Base-by-base conservation (phyloP, 2,113 vertebrate genomes). In the Bagarius yarrelli region DNA sequence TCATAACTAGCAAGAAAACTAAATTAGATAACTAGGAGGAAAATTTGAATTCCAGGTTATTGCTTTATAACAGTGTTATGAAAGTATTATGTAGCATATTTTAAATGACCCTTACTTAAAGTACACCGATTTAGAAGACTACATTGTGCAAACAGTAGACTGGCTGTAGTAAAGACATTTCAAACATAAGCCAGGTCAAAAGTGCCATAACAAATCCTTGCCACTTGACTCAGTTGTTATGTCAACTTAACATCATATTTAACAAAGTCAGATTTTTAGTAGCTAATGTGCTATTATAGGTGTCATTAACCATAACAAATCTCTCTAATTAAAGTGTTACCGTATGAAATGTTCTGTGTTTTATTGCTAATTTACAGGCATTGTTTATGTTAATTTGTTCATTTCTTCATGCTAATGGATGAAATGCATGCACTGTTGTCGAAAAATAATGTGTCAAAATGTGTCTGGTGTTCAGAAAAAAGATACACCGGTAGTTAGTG, bases 381-480 rank as follows among this genome's bases (percentile, higher is more conserved):
- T 27, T 25, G 27, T 57, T 67, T 50, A 40, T 32, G 27, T 36
- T 34, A n/a, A 34, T 56, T 69, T 56, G 30, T 30, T 67, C 13
- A 69, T 30, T 57, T 44, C 3, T 70, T 70, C 27, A 34, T 53
- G 36, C 23, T 30, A 70, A 40, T 47, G n/a, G n/a, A 4, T 70
- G 78, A 5, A 30, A 8, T 70, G 53, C n/a, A 59, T 25, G 8
- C 36, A 40, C 36, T 40, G 52, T 40, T 34, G 50, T 52, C 13
- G 1, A 23, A 56, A 40, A 55, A 67, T 55, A 36, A 67, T 57
- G 50, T 69, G 40, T 18, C 15, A 27, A 8, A 47, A 61, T 16
- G 8, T 23, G 27, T 76, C n/a, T 30, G 74, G 47, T 67, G 30
- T 78, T 40, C 23, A 40, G 53, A 30, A 70, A 70, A 79, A 27